phyloP scores from a whole-genome alignment of 1,140 invertebrate genomes.

The Tribolium castaneum region DNA sequence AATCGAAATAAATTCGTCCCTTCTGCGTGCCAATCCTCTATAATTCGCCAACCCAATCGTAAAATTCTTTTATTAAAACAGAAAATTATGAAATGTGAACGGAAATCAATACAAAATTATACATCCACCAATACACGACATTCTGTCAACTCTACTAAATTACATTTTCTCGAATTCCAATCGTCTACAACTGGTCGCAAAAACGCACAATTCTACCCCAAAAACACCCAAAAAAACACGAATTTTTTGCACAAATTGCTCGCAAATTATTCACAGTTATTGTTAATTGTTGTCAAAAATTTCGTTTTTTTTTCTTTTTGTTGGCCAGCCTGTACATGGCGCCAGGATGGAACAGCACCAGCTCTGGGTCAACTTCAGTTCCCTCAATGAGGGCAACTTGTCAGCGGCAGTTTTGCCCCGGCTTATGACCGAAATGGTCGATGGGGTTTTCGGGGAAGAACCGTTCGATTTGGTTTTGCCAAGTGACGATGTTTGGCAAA shows the following conservation, averaged over 20 bases:
- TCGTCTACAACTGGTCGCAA: background rate
- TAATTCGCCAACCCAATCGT: background rate
- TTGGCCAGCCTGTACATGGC: background rate
- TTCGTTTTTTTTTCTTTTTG: background rate
- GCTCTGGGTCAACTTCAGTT: constrained; percentile 67
- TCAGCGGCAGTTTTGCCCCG: constrained; percentile 67
- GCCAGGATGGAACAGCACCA: constrained; percentile 56
- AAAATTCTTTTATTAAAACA: constrained; percentile 29
- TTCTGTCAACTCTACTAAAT: constrained; percentile 16
- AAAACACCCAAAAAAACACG: background rate
- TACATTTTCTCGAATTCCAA: constrained; percentile 1
- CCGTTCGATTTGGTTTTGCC: constrained; percentile 66
- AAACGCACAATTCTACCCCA: background rate
- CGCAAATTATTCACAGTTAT: background rate
- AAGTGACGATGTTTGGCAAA: constrained; percentile 78
- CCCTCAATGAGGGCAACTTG: constrained; percentile 66
- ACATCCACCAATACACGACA: constrained; percentile 22
- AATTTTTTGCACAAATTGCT: background rate
- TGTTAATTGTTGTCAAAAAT: background rate
- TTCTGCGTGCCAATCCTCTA: background rate
- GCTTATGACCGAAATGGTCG: constrained; percentile 59
- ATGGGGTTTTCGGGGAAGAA: constrained; percentile 60
- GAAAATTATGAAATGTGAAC: constrained; percentile 10
- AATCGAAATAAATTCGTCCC: background rate
- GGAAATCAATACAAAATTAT: constrained; percentile 24